Evolutionary conservation across 1,140 invertebrate genomes (phyloP).

Genomic region (Tetraneura akinire): DNA sequence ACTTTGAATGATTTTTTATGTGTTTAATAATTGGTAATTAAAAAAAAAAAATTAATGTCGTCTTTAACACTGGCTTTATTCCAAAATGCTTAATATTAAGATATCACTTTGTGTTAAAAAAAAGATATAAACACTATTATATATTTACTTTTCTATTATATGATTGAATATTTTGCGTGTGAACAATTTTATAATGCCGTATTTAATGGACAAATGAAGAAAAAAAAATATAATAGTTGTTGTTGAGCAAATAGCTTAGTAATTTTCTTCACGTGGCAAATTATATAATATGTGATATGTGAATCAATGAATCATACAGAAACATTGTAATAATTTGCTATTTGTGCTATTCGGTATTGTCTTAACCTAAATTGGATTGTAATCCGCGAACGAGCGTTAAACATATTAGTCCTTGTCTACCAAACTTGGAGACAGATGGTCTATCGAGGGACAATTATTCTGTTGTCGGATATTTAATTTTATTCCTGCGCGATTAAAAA

Average conservation of each 20-base stretch:
- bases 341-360: conserved; percentile 10
- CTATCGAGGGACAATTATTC: conserved; percentile 19
- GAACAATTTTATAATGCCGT: conserved; percentile 3
- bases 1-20: not conserved
- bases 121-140: not conserved
- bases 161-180: conserved; percentile 22
- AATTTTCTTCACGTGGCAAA: not conserved
- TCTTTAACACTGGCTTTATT: not conserved
- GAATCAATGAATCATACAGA: not conserved
- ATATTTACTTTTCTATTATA: not conserved
- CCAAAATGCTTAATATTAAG: conserved; percentile 15
- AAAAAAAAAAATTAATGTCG: not conserved
- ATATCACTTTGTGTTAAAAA: not conserved
- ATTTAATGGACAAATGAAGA: not conserved
- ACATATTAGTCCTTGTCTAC: conserved; percentile 30
- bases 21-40: conserved; percentile 19
- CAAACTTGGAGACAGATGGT: conserved; percentile 42
- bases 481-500: conserved; percentile 38
- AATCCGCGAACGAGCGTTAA: not conserved
- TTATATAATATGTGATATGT: not conserved
- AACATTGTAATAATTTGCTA: conserved; percentile 24
- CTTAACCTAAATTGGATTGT: conserved; percentile 8
- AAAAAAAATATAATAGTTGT: not conserved
- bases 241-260: not conserved
- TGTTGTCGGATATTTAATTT: conserved; percentile 29